Conservation (phyloP, 2,888 invertebrate species). For the Gymnocheta viridis region DNA sequence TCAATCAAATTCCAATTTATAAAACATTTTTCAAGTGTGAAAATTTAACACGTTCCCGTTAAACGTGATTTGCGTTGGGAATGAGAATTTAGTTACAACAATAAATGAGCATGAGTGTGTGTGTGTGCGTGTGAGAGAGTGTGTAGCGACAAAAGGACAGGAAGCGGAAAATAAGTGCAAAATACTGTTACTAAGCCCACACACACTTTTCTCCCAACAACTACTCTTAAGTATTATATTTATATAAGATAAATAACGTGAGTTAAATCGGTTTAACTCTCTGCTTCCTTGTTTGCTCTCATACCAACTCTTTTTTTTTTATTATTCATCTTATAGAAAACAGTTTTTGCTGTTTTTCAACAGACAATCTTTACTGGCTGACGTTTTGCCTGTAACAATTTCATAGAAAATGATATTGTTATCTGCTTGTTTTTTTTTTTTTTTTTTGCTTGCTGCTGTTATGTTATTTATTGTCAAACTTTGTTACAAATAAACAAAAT, state of each 20-base stretch:
- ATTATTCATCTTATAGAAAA: neutral
- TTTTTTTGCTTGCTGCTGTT: constrained; percentile 40
- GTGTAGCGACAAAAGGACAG: constrained; percentile 54
- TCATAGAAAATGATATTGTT: constrained; percentile 63
- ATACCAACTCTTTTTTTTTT: neutral
- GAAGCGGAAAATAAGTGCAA: constrained; percentile 70
- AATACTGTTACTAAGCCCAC: constrained; percentile 50
- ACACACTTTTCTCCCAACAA: neutral
- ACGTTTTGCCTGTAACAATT: constrained; percentile 48
- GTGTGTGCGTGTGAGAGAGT: neutral
- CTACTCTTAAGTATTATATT: constrained; percentile 4
- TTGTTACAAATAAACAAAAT: constrained; percentile 9
- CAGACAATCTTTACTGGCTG: constrained; percentile 28
- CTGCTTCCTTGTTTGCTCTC: neutral
- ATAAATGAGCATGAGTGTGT: neutral
- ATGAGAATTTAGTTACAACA: constrained; percentile 51
- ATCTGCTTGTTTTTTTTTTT: constrained; percentile 33
- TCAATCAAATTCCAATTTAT: constrained; percentile 71
- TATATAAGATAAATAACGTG: constrained; percentile 56
- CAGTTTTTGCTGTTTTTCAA: constrained; percentile 1
- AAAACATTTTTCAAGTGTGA: constrained; percentile 78
- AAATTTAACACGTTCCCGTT: constrained; percentile 78
- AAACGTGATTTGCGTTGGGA: constrained; percentile 72
- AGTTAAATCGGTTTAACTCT: constrained; percentile 28
- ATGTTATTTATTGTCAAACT: constrained; percentile 61